Evolutionary conservation across 1,140 invertebrate species (phyloP).

Genomic region (Patella vulgata): DNA sequence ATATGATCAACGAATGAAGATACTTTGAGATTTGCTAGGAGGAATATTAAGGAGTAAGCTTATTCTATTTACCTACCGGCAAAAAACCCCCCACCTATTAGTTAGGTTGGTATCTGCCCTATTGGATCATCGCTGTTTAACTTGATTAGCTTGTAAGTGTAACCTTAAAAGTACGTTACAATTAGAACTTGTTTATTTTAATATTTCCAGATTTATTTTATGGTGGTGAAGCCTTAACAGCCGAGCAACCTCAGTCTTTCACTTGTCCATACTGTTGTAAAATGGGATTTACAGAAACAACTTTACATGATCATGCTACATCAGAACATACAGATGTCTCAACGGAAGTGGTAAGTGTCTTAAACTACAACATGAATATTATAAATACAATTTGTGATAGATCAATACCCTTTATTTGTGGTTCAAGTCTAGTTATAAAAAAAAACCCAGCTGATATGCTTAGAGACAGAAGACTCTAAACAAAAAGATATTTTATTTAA

Average conservation of each 20-base stretch:
- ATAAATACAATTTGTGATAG: not conserved
- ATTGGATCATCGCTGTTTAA: no score
- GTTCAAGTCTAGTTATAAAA: not conserved
- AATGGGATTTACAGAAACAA: slow-evolving; percentile 94
- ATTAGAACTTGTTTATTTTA: slow-evolving; percentile 14
- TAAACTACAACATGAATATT: not conserved
- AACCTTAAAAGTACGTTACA: no score
- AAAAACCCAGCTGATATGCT: no score
- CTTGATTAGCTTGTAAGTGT: no score
- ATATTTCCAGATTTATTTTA: slow-evolving; percentile 86
- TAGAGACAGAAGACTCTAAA: no score
- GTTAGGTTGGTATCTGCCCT: no score
- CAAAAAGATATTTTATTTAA: no score
- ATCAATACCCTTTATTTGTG: not conserved
- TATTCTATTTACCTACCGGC: no score
- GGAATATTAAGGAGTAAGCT: no score
- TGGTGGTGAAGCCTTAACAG: slow-evolving; percentile 86
- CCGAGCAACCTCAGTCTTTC: slow-evolving; percentile 93
- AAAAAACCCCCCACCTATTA: no score
- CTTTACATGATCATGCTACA: slow-evolving; percentile 91
- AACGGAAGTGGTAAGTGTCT: slow-evolving; percentile 82
- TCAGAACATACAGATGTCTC: slow-evolving; percentile 86
- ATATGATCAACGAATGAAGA: no score
- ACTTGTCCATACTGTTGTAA: slow-evolving; percentile 96
- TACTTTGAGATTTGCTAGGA: no score